A percentile compares a stretch with the other conserved stretches of the same genome.
Conservation (phyloP, 1,140 invertebrate species). For the Triops cancriformis region DNA sequence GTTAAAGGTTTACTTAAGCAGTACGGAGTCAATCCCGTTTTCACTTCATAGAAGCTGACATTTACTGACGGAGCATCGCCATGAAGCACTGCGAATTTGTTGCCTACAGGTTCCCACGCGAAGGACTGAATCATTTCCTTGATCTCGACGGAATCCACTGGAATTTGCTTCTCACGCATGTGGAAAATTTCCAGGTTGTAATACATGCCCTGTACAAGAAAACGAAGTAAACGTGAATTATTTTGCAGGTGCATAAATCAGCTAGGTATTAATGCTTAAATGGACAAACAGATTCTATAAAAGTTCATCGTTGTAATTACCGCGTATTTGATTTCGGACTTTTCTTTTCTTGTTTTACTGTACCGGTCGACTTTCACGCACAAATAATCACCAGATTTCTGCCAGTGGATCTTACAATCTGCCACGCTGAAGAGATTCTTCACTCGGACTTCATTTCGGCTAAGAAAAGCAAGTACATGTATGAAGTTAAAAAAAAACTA, state of each 20-base stretch:
- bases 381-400: slow-evolving; percentile 93
- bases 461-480: slow-evolving; percentile 40
- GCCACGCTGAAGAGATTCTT: slow-evolving; percentile 97
- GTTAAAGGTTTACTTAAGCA: slow-evolving; percentile 56
- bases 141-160: slow-evolving; percentile 93
- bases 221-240: not conserved
- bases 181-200: slow-evolving; percentile 99
- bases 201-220: slow-evolving; percentile 70
- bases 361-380: slow-evolving; percentile 98
- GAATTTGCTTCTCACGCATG: slow-evolving; percentile 94
- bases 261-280: not conserved
- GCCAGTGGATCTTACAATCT: slow-evolving; percentile 98
- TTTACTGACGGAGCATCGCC: slow-evolving; percentile 79
- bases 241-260: not conserved
- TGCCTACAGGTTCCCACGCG: slow-evolving; percentile 95
- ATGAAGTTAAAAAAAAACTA: not conserved
- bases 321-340: slow-evolving; percentile 79
- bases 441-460: slow-evolving; percentile 79
- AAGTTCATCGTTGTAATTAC: slow-evolving; percentile 44
- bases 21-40: slow-evolving; percentile 73
- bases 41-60: slow-evolving; percentile 90
- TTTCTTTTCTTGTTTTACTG: slow-evolving; percentile 83
- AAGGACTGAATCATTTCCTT: slow-evolving; percentile 89
- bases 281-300: slow-evolving; percentile 15
- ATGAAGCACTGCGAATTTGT: slow-evolving; percentile 92